Conservation (phyloP, 2,113 vertebrate species). For the Abramis brama region DNA sequence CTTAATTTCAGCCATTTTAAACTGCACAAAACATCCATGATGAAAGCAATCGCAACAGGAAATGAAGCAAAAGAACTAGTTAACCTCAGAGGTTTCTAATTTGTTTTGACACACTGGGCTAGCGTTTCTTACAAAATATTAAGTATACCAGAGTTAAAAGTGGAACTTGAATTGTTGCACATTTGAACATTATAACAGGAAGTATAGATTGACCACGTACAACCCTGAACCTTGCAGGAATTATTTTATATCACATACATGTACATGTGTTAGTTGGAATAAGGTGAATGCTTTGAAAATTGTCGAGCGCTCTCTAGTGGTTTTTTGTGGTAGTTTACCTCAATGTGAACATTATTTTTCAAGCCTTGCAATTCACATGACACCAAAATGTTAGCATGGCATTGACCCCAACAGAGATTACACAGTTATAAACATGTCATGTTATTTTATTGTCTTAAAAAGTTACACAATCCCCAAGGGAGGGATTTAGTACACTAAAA, state of each 20-base stretch:
- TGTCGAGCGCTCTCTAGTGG: neutral
- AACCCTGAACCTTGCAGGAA: neutral
- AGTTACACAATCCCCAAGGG: conserved; percentile 97
- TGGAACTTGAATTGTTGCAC: neutral
- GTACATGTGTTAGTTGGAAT: neutral
- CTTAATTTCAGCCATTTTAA: neutral
- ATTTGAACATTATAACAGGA: neutral
- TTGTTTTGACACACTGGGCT: neutral
- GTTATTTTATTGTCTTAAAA: conserved; percentile 99
- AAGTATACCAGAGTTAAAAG: neutral
- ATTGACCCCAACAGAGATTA: conserved; percentile 44
- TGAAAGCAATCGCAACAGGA: neutral
- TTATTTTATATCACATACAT: neutral
- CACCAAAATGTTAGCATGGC: neutral
- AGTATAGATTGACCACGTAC: too few relatives aligned
- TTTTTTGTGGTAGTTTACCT: neutral
- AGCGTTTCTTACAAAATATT: too few relatives aligned
- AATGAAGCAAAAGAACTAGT: neutral
- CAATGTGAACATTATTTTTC: neutral
- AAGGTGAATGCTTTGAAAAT: neutral
- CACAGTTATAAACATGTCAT: conserved; percentile 83
- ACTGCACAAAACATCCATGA: neutral
- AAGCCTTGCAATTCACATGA: neutral
- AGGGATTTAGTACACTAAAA: conserved; percentile 97
- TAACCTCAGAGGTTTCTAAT: neutral